Conservation (phyloP, 2,797 vertebrate species). For the Hipposideros larvatus region DNA sequence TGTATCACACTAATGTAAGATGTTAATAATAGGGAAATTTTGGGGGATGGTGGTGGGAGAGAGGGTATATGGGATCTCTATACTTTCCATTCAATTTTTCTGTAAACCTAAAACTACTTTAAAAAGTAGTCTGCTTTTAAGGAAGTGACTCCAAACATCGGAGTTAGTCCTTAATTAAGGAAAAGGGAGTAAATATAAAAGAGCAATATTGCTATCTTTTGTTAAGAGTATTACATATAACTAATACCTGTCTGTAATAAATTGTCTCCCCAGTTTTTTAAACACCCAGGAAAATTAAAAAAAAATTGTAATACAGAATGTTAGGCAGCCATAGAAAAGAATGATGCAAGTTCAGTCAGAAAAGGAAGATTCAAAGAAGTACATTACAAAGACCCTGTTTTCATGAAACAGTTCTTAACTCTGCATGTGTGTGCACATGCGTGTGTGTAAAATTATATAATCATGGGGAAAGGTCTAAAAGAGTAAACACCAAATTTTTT, state of each 20-base stretch:
- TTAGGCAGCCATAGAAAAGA: neutral
- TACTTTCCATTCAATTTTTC: neutral
- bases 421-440: neutral
- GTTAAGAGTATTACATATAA: neutral
- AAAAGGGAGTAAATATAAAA: slow-evolving; percentile 34
- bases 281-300: too few species aligned
- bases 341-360: neutral
- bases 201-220: slow-evolving; percentile 7
- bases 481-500: slow-evolving; percentile 35
- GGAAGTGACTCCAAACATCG: neutral
- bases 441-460: neutral
- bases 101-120: neutral
- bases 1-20: neutral
- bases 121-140: neutral
- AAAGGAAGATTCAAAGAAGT: slow-evolving; percentile 29
- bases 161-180: neutral
- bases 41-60: neutral
- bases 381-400: slow-evolving; percentile 19
- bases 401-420: slow-evolving; percentile 27
- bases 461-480: slow-evolving; percentile 40
- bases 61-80: neutral
- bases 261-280: neutral
- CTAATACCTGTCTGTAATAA: neutral
- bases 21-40: neutral
- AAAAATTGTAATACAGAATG: neutral